Percentiles rank a stretch among this genome's conserved stretches.
These are phyloP conservation scores for Beris chalybata DNA, from an alignment of 2,888 invertebrate genomes.

Conservation along the genomic window DNA sequence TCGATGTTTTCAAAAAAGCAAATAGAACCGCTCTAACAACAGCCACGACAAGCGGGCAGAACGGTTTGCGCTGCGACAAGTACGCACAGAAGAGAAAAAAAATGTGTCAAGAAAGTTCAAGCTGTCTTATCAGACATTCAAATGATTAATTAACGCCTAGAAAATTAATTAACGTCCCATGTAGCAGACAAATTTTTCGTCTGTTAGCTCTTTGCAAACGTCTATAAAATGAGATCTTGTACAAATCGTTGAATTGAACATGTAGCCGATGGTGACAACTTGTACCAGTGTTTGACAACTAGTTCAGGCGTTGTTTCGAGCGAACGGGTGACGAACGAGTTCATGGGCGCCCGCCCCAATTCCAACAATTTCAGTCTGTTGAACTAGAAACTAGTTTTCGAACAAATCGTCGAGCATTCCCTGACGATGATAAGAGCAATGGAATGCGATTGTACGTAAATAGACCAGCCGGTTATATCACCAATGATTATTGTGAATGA, in stretches of 20 bases:
- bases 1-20: background rate
- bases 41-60: too few species aligned
- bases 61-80: background rate
- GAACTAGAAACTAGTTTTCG: too few species aligned
- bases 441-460: too few species aligned
- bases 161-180: constrained; percentile 40
- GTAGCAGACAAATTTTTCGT: constrained; percentile 39
- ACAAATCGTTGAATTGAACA: background rate
- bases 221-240: constrained; percentile 21
- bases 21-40: constrained; percentile 1
- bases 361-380: too few species aligned
- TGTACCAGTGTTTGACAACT: constrained; percentile 24
- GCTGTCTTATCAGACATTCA: constrained; percentile 38
- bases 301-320: constrained; percentile 13
- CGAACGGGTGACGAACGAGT: background rate
- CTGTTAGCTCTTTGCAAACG: constrained; percentile 30
- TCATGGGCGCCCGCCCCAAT: too few species aligned
- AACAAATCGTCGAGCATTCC: too few species aligned
- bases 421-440: too few species aligned
- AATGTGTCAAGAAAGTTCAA: constrained; percentile 38
- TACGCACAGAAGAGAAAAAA: constrained; percentile 8
- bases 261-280: constrained; percentile 20
- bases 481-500: too few species aligned
- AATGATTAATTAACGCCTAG: constrained; percentile 40
- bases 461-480: too few species aligned